Percentiles rank a stretch among this genome's conserved stretches.
These are phyloP conservation scores for Zaprionus kolodkinae DNA, from an alignment of 1,140 invertebrate species.

Conservation along the genomic window DNA sequence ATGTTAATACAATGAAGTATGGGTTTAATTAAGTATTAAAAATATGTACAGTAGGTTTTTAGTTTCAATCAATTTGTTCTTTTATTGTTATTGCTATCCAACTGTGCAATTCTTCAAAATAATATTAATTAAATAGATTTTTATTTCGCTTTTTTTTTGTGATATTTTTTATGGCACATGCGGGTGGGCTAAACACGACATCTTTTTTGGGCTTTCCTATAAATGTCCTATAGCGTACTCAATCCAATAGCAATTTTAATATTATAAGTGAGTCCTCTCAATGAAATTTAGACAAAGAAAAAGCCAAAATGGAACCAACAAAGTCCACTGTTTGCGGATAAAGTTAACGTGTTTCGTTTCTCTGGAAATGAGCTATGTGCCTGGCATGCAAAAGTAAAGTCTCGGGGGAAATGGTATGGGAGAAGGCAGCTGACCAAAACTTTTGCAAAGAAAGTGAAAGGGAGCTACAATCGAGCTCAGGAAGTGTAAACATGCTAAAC, in stretches of 20 bases:
- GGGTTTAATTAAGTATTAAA: too few species aligned
- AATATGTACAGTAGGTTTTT: neutral
- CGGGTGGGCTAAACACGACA: neutral
- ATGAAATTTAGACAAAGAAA: neutral
- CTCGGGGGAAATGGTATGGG: neutral
- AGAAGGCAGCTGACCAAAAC: conserved; percentile 43
- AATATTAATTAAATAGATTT: neutral
- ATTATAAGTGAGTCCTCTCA: neutral
- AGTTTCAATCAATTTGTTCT: neutral
- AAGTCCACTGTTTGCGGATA: neutral
- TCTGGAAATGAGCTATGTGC: conserved; percentile 69
- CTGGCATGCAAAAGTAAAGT: conserved; percentile 52
- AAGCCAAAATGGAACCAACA: neutral
- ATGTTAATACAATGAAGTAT: too few species aligned
- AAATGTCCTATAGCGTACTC: neutral
- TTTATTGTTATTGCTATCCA: neutral
- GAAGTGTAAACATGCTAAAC: conserved; percentile 59
- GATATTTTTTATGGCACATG: neutral
- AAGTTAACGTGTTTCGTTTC: conserved; percentile 40
- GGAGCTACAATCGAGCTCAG: conserved; percentile 7
- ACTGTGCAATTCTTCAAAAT: neutral
- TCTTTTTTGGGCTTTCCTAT: conserved; percentile 29
- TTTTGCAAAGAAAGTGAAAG: conserved; percentile 21
- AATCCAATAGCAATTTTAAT: neutral
- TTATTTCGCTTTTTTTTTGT: neutral